Percentiles rank a stretch among this genome's conserved stretches.
Evolutionary conservation across 2,797 vertebrate genomes (phyloP).

Genomic region (Carapus acus): DNA sequence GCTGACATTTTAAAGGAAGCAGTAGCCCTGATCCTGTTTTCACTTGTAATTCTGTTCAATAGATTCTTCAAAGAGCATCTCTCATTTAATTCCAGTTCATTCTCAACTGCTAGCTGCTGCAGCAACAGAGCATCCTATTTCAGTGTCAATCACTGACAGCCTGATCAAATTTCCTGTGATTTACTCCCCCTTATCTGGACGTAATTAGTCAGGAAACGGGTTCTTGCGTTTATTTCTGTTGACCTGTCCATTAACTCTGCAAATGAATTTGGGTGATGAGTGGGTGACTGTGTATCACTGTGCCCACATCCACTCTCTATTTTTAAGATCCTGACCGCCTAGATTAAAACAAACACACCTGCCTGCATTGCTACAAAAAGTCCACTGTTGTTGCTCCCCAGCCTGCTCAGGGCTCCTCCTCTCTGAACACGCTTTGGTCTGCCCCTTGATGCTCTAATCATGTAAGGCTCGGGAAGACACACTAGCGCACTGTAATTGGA

Average conservation of each 20-base stretch:
- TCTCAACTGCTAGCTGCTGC: not conserved
- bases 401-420: slow-evolving; percentile 1
- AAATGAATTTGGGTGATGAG: slow-evolving; percentile 21
- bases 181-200: slow-evolving; percentile 15
- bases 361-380: too few species aligned
- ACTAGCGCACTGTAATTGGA: slow-evolving; percentile 38
- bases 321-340: too few species aligned
- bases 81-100: slow-evolving; percentile 20
- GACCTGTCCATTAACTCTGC: not conserved
- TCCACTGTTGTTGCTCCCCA: slow-evolving; percentile 28
- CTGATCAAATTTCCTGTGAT: slow-evolving; percentile 24
- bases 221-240: slow-evolving; percentile 4
- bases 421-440: slow-evolving; percentile 34
- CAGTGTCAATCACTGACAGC: slow-evolving; percentile 5
- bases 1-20: slow-evolving; percentile 20
- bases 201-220: slow-evolving; percentile 15
- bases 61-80: slow-evolving; percentile 17
- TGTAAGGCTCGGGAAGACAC: slow-evolving; percentile 36
- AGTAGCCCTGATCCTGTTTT: slow-evolving; percentile 22
- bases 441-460: slow-evolving; percentile 42
- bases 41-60: not conserved
- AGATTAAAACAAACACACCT: too few species aligned
- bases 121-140: slow-evolving; percentile 9
- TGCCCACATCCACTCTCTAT: too few species aligned
- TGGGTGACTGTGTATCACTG: slow-evolving; percentile 8